Evolutionary conservation across 2,797 vertebrate genomes (phyloP), one percentile per base, ranked within the genome.

Genomic region (Cottoperca gobio): DNA sequence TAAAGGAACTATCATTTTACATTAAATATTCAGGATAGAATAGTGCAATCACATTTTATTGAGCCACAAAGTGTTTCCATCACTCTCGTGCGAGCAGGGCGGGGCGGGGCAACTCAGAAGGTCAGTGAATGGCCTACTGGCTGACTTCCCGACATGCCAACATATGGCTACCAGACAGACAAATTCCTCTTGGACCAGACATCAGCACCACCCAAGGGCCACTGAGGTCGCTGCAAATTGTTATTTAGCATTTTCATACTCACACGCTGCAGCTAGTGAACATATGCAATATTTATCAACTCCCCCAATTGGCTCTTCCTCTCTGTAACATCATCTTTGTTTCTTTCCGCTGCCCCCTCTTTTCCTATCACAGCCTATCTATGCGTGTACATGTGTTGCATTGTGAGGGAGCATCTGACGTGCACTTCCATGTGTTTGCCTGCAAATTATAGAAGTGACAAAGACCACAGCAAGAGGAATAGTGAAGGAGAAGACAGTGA

Each of bases 281-380:
- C 91, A 91, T 76, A 91, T 93, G 92, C 50, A 83, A 84, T 82
- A 93, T 94, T 93, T 93, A 70, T 79, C 88, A 65, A 24, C 79
- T 86, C 74, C 21, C 13, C 12, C 39, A 35, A 35, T 8, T 57
- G 65, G 43, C 55, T 75, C 54, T 24, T 21, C 52, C 14, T 24
- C 7, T 35, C 37, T 53, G 28, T 60, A 42, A 9, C 43, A 35
- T 37, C 16, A 59, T 52, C 67, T 70, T 84, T 35, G 50, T 79
- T 42, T 53, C 55, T 57, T 4, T 53, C 8, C 6, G 1, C 58
- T 43, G 9, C 49, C 50, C 57, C 33, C 28, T 26, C 42, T 26
- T 35, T 50, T 35, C 26, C 9, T 63, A 45, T 61, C 62, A 26
- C 52, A 11, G 2, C 28, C 7, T 62, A 26, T 66, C 14, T 19